These are phyloP conservation scores for Andricus quercusramuli DNA, from an alignment of 2,888 invertebrate genomes.

Conservation along the genomic window DNA sequence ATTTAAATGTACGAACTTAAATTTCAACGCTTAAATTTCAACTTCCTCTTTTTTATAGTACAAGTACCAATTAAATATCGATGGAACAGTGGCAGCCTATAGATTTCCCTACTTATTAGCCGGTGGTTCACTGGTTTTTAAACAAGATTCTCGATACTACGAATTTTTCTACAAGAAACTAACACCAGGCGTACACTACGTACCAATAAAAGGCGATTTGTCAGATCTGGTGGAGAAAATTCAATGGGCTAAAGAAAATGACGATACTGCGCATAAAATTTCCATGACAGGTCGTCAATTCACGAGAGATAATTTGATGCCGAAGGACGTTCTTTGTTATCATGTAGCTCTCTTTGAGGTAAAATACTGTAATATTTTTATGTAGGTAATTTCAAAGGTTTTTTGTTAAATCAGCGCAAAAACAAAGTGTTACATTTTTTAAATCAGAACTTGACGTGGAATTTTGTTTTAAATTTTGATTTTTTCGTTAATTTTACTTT, in stretches of 20 bases:
- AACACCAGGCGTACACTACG: conserved; percentile 88
- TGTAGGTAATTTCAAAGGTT: too few species aligned
- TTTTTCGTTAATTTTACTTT: too few species aligned
- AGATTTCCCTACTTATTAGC: conserved; percentile 94
- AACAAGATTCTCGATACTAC: conserved; percentile 96
- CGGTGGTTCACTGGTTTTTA: conserved; percentile 92
- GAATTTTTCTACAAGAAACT: conserved; percentile 95
- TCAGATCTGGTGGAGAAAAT: conserved; percentile 89
- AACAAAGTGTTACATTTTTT: too few species aligned
- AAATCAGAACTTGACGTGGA: too few species aligned
- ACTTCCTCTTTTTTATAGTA: conserved; percentile 83
- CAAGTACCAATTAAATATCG: conserved; percentile 96
- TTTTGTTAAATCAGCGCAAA: too few species aligned
- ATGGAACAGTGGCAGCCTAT: conserved; percentile 98
- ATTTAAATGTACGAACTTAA: too few species aligned
- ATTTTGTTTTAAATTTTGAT: too few species aligned
- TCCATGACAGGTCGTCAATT: conserved; percentile 85
- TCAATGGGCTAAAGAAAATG: conserved; percentile 88
- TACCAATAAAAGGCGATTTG: conserved; percentile 90
- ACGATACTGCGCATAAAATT: conserved; percentile 84
- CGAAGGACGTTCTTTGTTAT: conserved; percentile 93
- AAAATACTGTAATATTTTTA: conserved; percentile 50
- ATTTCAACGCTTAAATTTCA: neutral
- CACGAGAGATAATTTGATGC: conserved; percentile 88
- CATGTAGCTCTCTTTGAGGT: conserved; percentile 87